Evolutionary conservation across 2,113 vertebrate species (phyloP).

Genomic region (Pituophis catenifer): DNA sequence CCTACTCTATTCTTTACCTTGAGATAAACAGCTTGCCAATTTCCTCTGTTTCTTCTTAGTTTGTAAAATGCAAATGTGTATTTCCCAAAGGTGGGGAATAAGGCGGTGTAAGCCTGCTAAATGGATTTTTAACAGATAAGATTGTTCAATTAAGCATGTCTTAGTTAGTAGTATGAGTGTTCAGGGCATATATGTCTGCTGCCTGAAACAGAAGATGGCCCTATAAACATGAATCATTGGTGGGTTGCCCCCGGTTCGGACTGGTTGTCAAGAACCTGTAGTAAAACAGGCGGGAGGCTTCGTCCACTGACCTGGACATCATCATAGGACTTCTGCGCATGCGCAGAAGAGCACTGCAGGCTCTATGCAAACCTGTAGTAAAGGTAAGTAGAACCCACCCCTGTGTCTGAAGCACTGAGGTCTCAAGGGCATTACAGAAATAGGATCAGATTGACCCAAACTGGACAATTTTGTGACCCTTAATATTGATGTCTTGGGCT

Average conservation of each 20-base stretch:
- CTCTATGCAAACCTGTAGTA: too few relatives aligned
- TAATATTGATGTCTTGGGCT: background rate
- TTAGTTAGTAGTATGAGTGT: background rate
- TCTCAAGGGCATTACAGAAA: background rate
- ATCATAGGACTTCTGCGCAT: too few relatives aligned
- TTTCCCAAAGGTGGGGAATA: background rate
- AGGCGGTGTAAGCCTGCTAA: background rate
- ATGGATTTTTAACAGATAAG: background rate
- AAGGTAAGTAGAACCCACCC: too few relatives aligned
- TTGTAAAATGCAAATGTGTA: background rate
- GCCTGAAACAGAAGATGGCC: background rate
- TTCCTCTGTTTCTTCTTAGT: background rate
- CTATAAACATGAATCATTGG: background rate
- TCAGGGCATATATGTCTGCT: background rate
- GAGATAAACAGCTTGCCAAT: background rate
- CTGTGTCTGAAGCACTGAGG: background rate
- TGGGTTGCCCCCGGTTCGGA: too few relatives aligned
- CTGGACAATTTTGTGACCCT: background rate
- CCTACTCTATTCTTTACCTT: conserved; percentile 26
- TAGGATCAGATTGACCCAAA: background rate
- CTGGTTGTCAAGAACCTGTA: too few relatives aligned
- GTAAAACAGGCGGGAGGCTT: too few relatives aligned
- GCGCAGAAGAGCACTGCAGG: too few relatives aligned
- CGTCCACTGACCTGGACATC: too few relatives aligned
- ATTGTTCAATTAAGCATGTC: background rate